These are phyloP conservation scores for Heliconius hermathena DNA, from an alignment of 1,140 invertebrate genomes.

Conservation along the genomic window DNA sequence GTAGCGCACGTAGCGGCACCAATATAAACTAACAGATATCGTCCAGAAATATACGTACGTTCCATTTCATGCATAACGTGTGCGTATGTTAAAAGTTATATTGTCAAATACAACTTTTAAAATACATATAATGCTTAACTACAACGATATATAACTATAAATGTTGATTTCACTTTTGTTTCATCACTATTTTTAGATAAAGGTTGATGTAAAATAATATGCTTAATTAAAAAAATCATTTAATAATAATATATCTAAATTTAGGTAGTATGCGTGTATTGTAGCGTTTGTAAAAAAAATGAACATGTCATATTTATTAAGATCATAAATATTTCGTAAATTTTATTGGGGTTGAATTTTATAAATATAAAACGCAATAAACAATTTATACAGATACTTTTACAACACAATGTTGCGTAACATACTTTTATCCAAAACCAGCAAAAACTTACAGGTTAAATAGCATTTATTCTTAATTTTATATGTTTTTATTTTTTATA, in stretches of 20 bases:
- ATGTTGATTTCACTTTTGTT: too few species aligned
- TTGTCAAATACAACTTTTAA: too few species aligned
- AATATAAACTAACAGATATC: constrained; percentile 51
- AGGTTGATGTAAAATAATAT: too few species aligned
- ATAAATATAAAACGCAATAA: background rate
- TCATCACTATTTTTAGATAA: too few species aligned
- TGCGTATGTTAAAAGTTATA: too few species aligned
- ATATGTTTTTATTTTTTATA: background rate
- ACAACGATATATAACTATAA: too few species aligned
- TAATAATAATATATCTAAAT: too few species aligned
- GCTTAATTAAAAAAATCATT: too few species aligned
- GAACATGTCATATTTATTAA: background rate
- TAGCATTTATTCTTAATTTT: background rate
- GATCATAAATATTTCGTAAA: constrained; percentile 3
- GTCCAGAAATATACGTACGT: constrained; percentile 55
- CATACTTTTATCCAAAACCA: background rate
- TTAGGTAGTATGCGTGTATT: background rate
- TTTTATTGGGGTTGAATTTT: background rate
- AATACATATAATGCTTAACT: too few species aligned
- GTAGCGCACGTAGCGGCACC: constrained; percentile 71
- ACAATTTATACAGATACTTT: background rate
- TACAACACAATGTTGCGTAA: constrained; percentile 4
- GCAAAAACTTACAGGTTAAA: background rate
- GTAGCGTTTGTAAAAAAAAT: background rate
- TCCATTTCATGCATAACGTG: constrained; percentile 34